Percentiles rank a stretch among this genome's conserved stretches.
These are phyloP conservation scores for Sepioteuthis lessoniana DNA, from an alignment of 2,888 invertebrate species.

Conservation along the genomic window DNA sequence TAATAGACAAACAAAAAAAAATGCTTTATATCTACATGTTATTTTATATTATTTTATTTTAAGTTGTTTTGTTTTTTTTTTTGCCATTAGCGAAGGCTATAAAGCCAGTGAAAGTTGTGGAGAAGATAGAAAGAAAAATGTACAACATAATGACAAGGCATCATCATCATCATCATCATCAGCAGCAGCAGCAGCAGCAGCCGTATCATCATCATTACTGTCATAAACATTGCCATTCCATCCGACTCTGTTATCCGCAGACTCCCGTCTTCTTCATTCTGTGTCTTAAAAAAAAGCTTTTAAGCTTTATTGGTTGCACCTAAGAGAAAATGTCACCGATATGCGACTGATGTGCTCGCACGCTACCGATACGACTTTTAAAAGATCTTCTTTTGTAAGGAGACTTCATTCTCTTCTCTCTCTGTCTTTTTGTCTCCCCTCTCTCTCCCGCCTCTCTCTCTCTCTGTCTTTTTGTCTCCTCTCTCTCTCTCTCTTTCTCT, in stretches of 20 bases:
- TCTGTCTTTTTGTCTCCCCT: too few species aligned
- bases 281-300: neutral
- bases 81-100: neutral
- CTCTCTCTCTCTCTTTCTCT: too few species aligned
- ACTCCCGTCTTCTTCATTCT: neutral
- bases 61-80: too few species aligned
- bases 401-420: neutral
- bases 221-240: neutral
- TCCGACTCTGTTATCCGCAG: neutral
- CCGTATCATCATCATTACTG: neutral
- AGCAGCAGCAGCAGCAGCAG: too few species aligned
- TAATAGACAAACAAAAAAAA: neutral
- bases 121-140: neutral
- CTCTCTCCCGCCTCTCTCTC: too few species aligned
- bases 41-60: too few species aligned
- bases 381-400: too few species aligned
- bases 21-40: neutral
- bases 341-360: neutral
- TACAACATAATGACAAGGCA: neutral
- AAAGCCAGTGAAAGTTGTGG: neutral
- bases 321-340: neutral
- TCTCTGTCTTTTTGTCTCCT: too few species aligned
- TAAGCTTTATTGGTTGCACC: constrained; percentile 33
- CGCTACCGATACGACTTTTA: neutral
- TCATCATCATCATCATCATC: neutral